phyloP scores from a whole-genome alignment of 2,113 vertebrate genomes.

The Oncorhynchus keta region DNA sequence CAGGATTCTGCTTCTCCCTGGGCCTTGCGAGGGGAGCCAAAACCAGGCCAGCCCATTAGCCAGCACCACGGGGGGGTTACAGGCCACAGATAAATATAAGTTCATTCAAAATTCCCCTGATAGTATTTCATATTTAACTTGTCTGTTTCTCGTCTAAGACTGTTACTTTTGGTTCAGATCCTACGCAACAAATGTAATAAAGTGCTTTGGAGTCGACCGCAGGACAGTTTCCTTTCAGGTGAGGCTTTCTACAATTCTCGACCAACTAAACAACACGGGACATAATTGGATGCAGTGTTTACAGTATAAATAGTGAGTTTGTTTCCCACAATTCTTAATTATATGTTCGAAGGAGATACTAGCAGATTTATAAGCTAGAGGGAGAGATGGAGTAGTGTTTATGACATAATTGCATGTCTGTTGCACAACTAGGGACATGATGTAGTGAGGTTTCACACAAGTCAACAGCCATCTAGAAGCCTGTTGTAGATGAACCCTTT shows the following conservation, averaged over 20 bases:
- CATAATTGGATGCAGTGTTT: too few relatives aligned
- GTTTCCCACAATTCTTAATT: too few relatives aligned
- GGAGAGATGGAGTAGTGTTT: background rate
- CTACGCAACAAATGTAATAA: background rate
- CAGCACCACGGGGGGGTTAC: background rate
- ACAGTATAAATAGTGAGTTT: too few relatives aligned
- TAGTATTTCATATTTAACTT: background rate
- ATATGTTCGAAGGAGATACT: too few relatives aligned
- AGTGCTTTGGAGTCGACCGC: too few relatives aligned
- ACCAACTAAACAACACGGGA: background rate
- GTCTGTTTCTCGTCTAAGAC: background rate
- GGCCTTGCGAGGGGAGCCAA: background rate
- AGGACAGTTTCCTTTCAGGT: background rate
- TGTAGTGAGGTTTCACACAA: background rate
- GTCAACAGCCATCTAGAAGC: background rate
- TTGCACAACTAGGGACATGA: background rate
- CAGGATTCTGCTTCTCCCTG: background rate
- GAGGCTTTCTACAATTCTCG: background rate
- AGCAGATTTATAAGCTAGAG: too few relatives aligned
- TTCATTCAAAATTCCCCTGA: background rate
- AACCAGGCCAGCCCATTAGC: background rate
- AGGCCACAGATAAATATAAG: background rate
- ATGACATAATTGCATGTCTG: background rate
- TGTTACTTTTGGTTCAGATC: background rate
- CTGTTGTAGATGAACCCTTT: background rate